Conservation (phyloP, 2,888 invertebrate genomes). For the Trichopoda pennipes region DNA sequence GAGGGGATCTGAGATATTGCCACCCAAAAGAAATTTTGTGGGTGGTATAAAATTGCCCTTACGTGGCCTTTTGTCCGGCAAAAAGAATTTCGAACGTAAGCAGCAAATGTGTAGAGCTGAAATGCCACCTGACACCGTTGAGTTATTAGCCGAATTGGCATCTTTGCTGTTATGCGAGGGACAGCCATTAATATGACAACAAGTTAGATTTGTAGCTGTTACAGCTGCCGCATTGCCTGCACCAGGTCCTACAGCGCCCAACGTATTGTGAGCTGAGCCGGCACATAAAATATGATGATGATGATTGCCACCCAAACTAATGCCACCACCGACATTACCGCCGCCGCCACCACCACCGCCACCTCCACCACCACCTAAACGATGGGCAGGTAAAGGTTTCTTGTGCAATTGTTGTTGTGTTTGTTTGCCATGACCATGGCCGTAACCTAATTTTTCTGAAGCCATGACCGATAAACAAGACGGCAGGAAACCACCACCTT, state of each 20-base stretch:
- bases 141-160: conserved; percentile 53
- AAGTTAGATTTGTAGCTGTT: conserved; percentile 72
- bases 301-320: conserved; percentile 46
- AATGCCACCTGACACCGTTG: conserved; percentile 22
- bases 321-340: conserved; percentile 19
- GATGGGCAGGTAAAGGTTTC: conserved; percentile 57
- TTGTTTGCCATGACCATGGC: conserved; percentile 74
- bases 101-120: conserved; percentile 77
- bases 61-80: conserved; percentile 87
- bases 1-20: conserved; percentile 96
- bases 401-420: conserved; percentile 70
- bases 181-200: conserved; percentile 73
- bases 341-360: conserved; percentile 30
- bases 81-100: conserved; percentile 85
- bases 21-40: conserved; percentile 94
- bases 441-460: conserved; percentile 74
- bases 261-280: conserved; percentile 71
- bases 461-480: conserved; percentile 62
- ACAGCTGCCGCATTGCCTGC: conserved; percentile 69
- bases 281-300: conserved; percentile 77
- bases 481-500: conserved; percentile 47
- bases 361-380: conserved; percentile 33
- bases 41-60: conserved; percentile 91
- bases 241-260: conserved; percentile 68
- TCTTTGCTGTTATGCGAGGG: conserved; percentile 69